Percentiles rank a stretch among this genome's conserved stretches.
Evolutionary conservation across 1,140 invertebrate genomes (phyloP).

Genomic region (Idris sp.): DNA sequence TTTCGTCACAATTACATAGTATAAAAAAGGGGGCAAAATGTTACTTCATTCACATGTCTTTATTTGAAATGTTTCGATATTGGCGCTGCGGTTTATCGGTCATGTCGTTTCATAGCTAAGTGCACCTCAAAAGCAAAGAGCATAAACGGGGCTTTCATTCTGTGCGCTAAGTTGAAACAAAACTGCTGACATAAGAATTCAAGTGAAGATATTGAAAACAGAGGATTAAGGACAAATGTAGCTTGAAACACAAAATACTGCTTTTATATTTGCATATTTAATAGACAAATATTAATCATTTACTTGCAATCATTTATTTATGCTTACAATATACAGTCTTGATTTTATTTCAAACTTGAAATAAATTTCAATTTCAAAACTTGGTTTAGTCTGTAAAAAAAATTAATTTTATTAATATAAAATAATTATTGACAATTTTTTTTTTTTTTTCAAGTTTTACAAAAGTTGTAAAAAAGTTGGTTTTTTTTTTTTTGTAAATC

Average conservation of each 20-base stretch:
- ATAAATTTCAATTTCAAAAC: too few species aligned
- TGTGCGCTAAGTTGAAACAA: slow-evolving; percentile 30
- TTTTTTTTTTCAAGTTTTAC: too few species aligned
- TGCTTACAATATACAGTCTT: too few species aligned
- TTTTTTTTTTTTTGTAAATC: too few species aligned
- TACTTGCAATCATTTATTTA: too few species aligned
- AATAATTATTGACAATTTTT: too few species aligned
- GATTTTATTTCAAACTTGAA: too few species aligned
- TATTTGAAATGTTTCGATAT: slow-evolving; percentile 60
- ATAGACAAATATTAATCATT: too few species aligned
- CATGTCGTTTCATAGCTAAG: slow-evolving; percentile 55
- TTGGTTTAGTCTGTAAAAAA: too few species aligned
- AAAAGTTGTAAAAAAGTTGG: too few species aligned
- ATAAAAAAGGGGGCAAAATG: slow-evolving; percentile 45
- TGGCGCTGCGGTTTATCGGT: slow-evolving; percentile 58
- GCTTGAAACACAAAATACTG: slow-evolving; percentile 14
- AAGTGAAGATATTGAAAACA: slow-evolving; percentile 56
- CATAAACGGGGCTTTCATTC: slow-evolving; percentile 49
- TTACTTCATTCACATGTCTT: slow-evolving; percentile 49
- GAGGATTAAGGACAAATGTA: slow-evolving; percentile 49
- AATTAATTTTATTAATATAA: too few species aligned
- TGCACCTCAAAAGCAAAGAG: slow-evolving; percentile 53
- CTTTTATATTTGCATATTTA: slow-evolving; percentile 39
- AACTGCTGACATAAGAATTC: slow-evolving; percentile 56
- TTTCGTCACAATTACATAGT: slow-evolving; percentile 43